Evolutionary conservation across 2,888 invertebrate genomes (phyloP), one percentile per base, ranked within the genome.

Genomic region (Empis livida): DNA sequence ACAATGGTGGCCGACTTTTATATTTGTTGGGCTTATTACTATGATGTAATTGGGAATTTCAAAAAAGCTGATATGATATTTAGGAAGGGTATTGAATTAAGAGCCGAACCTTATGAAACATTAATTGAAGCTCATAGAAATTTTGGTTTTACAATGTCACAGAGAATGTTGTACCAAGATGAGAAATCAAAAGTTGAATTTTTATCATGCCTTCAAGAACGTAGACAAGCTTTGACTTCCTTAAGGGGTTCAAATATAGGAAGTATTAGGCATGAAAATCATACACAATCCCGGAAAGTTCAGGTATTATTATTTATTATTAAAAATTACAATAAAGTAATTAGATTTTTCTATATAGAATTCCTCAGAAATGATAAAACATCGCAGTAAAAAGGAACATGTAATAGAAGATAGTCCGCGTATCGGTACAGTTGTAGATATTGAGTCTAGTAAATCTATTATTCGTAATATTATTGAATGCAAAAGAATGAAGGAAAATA

Each of bases 1-100:
- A 79, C 79, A 27, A 81, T 83, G 69, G 79, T 88, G 53, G 81
- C 92, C 0, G 82, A 84, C 56, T 82, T 93, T 62, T 95, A 93
- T 63, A 78, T 84, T 56, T 84, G 86, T 11, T 94, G 94, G 91
- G 88, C 94, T 0, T 85, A 84, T 61, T 85, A 87, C 58, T 80
- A 88, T 58, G 94, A 94, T 65, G 78, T 81, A 54, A 73, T 76
- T 42, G 84, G 84, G 23, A 89, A 93, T 71, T 82, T 78, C 57
- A 84, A 84, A 61, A 80, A 80, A 60, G 93, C 94, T 0, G 84
- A 91, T 65, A 77, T 81, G 57, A 80, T 94, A 20, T 89, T 85
- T 61, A 74, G 80, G 59, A 70, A 82, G 55, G 95, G 93, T 2
- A 73, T 89, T 40, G 74, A 78, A 42, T 79, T 80, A 45, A 74